phyloP scores from a whole-genome alignment of 2,113 vertebrate species.

The Toxotes chatareus region DNA sequence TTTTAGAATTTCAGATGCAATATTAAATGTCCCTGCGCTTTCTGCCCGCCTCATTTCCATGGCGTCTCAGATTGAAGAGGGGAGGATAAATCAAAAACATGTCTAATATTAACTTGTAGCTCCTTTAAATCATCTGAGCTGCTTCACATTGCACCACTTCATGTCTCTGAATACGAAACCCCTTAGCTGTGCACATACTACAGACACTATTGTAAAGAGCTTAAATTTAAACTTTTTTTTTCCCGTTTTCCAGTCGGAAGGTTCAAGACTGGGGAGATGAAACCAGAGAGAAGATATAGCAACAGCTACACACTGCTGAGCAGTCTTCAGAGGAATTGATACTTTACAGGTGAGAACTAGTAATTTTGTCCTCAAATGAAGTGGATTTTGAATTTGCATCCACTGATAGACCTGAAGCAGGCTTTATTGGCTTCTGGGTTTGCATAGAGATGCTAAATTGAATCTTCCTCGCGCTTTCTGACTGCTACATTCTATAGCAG shows the following conservation, averaged over 20 bases:
- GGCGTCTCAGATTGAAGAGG: slow-evolving; percentile 79
- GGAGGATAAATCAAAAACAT: slow-evolving; percentile 61
- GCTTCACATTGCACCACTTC: neutral
- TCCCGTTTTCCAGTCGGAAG: neutral
- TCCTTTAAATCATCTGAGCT: neutral
- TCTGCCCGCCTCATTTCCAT: slow-evolving; percentile 71
- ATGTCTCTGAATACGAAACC: neutral
- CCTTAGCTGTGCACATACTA: neutral
- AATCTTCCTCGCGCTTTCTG: slow-evolving; percentile 71
- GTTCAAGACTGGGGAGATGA: slow-evolving; percentile 37
- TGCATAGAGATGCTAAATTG: slow-evolving; percentile 83
- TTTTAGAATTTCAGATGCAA: slow-evolving; percentile 79
- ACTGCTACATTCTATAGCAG: slow-evolving; percentile 62
- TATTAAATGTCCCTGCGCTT: slow-evolving; percentile 82
- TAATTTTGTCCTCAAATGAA: neutral
- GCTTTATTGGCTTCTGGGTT: slow-evolving; percentile 78
- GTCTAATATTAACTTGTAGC: neutral
- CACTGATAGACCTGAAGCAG: slow-evolving; percentile 83
- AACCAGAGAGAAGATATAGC: neutral
- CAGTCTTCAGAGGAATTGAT: neutral
- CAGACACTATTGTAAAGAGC: too few relatives aligned
- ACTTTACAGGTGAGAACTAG: slow-evolving; percentile 37
- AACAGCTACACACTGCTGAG: neutral
- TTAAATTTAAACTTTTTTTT: neutral
- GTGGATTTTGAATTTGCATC: slow-evolving; percentile 64